These are phyloP conservation scores for Clarias batrachus DNA, from an alignment of 2,113 vertebrate genomes.

Conservation along the genomic window DNA sequence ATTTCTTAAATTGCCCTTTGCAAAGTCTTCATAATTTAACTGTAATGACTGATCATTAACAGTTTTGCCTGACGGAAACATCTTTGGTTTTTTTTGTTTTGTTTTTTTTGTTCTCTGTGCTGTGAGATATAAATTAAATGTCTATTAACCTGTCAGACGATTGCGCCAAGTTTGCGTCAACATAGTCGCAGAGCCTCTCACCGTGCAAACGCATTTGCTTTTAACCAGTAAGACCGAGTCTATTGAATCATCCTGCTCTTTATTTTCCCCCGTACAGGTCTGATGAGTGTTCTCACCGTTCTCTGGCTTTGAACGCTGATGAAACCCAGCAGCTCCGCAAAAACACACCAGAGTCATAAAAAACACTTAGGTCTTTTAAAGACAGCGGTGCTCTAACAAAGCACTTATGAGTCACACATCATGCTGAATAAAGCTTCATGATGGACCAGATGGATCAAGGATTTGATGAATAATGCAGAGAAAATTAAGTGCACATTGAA, in stretches of 20 bases:
- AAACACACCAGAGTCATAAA: background rate
- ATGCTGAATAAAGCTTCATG: background rate
- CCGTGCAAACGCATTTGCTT: constrained; percentile 2
- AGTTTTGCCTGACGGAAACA: background rate
- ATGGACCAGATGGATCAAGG: background rate
- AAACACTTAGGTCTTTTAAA: background rate
- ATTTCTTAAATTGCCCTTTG: background rate
- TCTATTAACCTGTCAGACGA: constrained; percentile 35
- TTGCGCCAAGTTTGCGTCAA: constrained; percentile 39
- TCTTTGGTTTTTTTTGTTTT: background rate
- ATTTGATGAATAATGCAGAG: constrained; percentile 10
- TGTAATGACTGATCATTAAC: background rate
- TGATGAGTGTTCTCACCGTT: constrained; percentile 17
- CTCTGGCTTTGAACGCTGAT: constrained; percentile 9
- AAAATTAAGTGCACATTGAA: background rate
- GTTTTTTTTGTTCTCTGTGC: background rate
- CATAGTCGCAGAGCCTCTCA: constrained; percentile 15
- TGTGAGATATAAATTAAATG: constrained; percentile 20
- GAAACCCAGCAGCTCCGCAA: constrained; percentile 3
- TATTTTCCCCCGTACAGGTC: constrained; percentile 36
- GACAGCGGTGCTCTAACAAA: background rate
- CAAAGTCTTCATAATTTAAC: background rate
- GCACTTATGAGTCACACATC: background rate
- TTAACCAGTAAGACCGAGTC: constrained; percentile 30
- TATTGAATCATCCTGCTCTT: constrained; percentile 32